Base-by-base conservation (phyloP, 1,140 invertebrate species). In the Aradophagus sp. region DNA sequence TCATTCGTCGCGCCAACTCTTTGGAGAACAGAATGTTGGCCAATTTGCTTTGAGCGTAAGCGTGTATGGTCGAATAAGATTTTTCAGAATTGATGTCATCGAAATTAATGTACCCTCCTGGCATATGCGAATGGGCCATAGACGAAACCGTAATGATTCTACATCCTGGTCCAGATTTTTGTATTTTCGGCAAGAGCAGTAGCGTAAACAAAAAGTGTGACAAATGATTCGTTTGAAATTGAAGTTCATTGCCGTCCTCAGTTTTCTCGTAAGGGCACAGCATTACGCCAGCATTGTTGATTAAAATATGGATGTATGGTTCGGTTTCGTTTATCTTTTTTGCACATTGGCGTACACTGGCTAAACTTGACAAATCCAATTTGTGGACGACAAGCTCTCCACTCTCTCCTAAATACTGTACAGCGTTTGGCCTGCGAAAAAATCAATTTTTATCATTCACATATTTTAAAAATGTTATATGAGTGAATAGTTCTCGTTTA, bases 161-260 rank as follows among this genome's bases (percentile, higher is more conserved):
- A 42, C 87, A 87, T 71, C 86, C 87, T 0, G 91, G 89, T 5
- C 87, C 80, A 0, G 90, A 88, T 8, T 58, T 39, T 16, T 41
- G 45, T 16, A 93, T 84, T 73, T 89, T 83, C 44, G 88, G 89
- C 42, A 97, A 71, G 0, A 98, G 80, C 10, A 97, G 80, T 55
- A 90, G 87, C 0, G 95, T 97, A 0, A 97, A 85, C 17, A 96
- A 86, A 77, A 96, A 97, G 75, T 96, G 95, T 0, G 93, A 93
- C 39, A 95, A 81, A 80, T 95, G 90, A 80, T 95, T 95, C 0
- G 91, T 89, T 10, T 91, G 92, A 11, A 95, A 85, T 62, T 95
- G 91, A 42, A 88, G 88, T 79, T 97, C 96, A 77, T 92, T 92
- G 1, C 93, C 94, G 74, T 97, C 93, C 56, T 88, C 88, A 0